Evolutionary conservation across 2,113 vertebrate genomes (phyloP), one percentile per base, ranked within the genome.

Genomic region (Ictidomys tridecemlineatus): DNA sequence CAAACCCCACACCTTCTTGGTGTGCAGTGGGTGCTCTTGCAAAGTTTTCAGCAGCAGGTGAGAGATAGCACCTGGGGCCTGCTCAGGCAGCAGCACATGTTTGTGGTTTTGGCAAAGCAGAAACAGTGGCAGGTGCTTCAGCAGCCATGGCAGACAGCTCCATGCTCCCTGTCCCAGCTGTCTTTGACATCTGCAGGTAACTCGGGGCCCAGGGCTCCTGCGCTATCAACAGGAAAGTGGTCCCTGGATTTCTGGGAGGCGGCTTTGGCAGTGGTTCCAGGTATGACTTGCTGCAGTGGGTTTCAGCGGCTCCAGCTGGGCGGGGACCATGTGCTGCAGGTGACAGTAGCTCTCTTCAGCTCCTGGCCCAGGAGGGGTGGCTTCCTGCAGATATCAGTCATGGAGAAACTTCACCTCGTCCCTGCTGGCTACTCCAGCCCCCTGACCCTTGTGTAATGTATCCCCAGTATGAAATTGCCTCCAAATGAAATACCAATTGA

Each of bases 271-370:
- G 30, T 45, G 61, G 16, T 18, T 91, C 73, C 14, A 32, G 26
- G 8, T 0, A 12, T 30, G 0, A 4, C 24, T 34, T 45, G 48
- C 9, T 8, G 2, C 24, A 39, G 30, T 1, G 4, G 80, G 4
- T 1, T 39, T 18, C n/a, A 10, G 63, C 63, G 39, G 51, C 90
- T 39, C 34, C 0, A 26, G 13, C 24, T 8, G 4, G 51, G 37
- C 10, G 34, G 13, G n/a, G 39, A 37, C 9, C 1, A 0, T 16
- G 1, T 2, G 0, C 30, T 67, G 11, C 0, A 5, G 56, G 26
- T 2, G 26, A 78, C 0, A 53, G 26, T 18, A 28, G 56, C 9
- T 37, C 10, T 34, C 42, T n/a, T 42, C 11, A 6, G n/a, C 48
- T 73, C 32, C 11, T 5, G 17, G 26, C n/a, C 28, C 5, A 8